These are phyloP conservation scores for Brachionus calyciflorus DNA, from an alignment of 1,140 invertebrate species.

Conservation along the genomic window DNA sequence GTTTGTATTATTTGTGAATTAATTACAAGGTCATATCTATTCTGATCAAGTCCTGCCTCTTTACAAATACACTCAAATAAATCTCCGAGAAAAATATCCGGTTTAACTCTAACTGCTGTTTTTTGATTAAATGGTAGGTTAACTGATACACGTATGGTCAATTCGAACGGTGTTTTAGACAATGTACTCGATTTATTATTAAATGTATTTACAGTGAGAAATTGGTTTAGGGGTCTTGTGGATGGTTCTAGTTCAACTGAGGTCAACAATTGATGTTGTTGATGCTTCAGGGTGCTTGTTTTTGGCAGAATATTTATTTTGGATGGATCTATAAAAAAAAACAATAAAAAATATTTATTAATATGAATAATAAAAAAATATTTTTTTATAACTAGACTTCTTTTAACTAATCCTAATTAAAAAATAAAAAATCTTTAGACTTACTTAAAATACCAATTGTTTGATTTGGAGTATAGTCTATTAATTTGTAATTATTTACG, in stretches of 20 bases:
- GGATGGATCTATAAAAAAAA: conserved; percentile 11
- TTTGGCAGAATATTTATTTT: conserved; percentile 25
- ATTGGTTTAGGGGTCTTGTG: not conserved
- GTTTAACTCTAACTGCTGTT: conserved; percentile 22
- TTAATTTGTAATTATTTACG: conserved; percentile 1
- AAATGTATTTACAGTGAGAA: not conserved
- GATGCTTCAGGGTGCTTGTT: conserved; percentile 21
- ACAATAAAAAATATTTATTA: not conserved
- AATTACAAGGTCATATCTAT: conserved; percentile 3
- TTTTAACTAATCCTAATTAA: too few species aligned
- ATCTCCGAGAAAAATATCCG: not conserved
- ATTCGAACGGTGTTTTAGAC: conserved; percentile 14
- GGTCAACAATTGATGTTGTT: conserved; percentile 1
- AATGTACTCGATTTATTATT: not conserved
- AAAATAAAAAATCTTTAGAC: too few species aligned
- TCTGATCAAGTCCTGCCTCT: conserved; percentile 6
- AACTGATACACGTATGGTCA: not conserved
- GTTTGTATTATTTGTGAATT: not conserved
- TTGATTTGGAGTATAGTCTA: conserved; percentile 47
- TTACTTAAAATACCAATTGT: conserved; percentile 44
- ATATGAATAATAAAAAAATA: not conserved
- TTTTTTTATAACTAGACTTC: too few species aligned
- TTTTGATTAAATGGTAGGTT: conserved; percentile 44
- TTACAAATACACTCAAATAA: conserved; percentile 26
- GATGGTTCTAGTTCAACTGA: not conserved